Evolutionary conservation across 2,113 vertebrate genomes (phyloP).

Genomic region (Albula goreensis): DNA sequence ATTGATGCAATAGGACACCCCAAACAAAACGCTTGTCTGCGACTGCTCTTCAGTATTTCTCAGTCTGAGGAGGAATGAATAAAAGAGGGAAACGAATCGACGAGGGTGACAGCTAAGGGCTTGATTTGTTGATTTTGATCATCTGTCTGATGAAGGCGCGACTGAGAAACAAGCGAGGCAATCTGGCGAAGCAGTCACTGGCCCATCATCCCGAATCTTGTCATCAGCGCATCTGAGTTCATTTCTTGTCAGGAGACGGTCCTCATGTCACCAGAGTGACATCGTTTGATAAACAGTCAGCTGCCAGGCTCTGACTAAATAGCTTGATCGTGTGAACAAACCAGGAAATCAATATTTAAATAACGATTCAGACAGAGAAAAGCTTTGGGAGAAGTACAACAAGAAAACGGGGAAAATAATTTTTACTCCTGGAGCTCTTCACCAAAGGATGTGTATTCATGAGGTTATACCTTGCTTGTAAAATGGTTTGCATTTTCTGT

Average conservation of each 20-base stretch:
- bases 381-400: background rate
- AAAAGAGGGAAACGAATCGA: background rate
- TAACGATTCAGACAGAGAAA: background rate
- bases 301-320: background rate
- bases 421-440: background rate
- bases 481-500: background rate
- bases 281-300: background rate
- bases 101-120: background rate
- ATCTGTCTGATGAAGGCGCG: background rate
- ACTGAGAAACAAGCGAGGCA: background rate
- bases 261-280: background rate
- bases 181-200: background rate
- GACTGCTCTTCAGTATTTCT: background rate
- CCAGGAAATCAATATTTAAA: background rate
- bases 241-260: background rate
- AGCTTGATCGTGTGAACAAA: background rate
- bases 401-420: background rate
- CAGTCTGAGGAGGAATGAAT: background rate
- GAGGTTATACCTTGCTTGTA: background rate
- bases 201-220: background rate
- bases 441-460: background rate
- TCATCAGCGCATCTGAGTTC: background rate
- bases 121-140: background rate
- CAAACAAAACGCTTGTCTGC: background rate
- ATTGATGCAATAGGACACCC: background rate